These are phyloP conservation scores for Pterocles gutturalis DNA, from an alignment of 2,113 vertebrate species.

Conservation along the genomic window DNA sequence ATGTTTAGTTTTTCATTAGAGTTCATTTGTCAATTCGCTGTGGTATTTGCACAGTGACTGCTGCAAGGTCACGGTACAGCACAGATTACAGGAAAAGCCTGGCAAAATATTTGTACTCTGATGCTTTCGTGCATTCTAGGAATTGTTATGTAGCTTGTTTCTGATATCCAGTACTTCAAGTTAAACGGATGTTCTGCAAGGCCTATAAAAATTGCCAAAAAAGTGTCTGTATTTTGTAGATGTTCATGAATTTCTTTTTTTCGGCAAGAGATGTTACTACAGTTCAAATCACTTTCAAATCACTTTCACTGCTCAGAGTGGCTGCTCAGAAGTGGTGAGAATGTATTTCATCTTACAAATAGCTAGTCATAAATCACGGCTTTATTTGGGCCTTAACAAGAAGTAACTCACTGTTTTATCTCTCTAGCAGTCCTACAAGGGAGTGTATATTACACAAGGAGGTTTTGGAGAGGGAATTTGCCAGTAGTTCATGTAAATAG, in stretches of 20 bases:
- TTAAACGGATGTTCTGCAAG: neutral
- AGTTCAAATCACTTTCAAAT: slow-evolving; percentile 25
- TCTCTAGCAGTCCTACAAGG: neutral
- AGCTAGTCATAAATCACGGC: slow-evolving; percentile 8
- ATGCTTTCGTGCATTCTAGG: neutral
- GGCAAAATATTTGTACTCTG: neutral
- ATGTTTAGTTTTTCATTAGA: neutral
- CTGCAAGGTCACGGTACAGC: neutral
- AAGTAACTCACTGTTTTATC: slow-evolving; percentile 1
- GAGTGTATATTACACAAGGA: neutral
- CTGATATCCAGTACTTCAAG: neutral
- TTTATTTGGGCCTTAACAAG: slow-evolving; percentile 16
- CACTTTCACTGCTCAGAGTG: neutral
- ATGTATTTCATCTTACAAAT: slow-evolving; percentile 21
- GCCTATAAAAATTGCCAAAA: neutral
- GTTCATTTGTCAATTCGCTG: neutral
- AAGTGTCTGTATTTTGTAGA: neutral
- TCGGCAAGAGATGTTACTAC: neutral
- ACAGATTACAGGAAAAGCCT: neutral
- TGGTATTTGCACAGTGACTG: neutral
- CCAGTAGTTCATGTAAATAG: neutral
- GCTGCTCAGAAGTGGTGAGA: slow-evolving; percentile 19
- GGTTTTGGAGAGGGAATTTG: neutral
- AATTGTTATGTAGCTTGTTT: neutral
- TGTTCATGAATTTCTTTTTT: neutral